Base-by-base conservation (phyloP, 2,888 invertebrate species). In the Autographa pulchrina region DNA sequence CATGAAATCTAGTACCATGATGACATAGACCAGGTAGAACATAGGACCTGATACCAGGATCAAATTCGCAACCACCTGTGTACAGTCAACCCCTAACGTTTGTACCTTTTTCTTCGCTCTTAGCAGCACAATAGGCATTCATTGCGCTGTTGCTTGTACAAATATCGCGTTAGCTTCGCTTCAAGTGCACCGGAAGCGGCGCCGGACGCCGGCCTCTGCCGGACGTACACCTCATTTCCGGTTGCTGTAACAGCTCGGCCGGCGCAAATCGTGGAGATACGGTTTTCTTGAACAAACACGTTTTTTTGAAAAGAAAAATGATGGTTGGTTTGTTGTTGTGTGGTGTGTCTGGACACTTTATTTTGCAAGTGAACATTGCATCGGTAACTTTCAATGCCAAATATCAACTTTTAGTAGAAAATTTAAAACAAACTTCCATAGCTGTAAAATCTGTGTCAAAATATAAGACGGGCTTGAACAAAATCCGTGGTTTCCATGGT, bases 201-300 rank as follows among this genome's bases (percentile, higher is more conserved):
- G 74, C 86, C 86, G 91, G 91, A 91, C 88, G 84, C 78, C 72
- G 71, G 75, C 84, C 83, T 86, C 86, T 84, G 87, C 86, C 91
- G 90, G 91, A 91, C 86, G 87, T 87, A 84, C 88, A 91, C 90
- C 90, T 91, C 90, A 90, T 92, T 91, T 92, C 92, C 92, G 81
- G 86, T 85, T 62, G 65, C 65, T 83, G 75, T 78, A 75, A 68
- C 78, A 77, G 72, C 62, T 82, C 68, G 74, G 67, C 65, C 81
- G 77, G 76, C 75, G 76, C 78, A 68, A 73, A 71, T 74, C 66
- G 72, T 73, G 64, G 20, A 68, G 56, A 65, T 54, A 35, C 41
- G 38, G 59, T 70, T 72, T 75, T 72, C 71, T 70, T 64, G 65
- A 54, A 66, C 13, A 64, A 72, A 67, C 20, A 18, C 9, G 11